Conservation (phyloP, 2,113 vertebrate genomes). For the Eretmochelys imbricata region DNA sequence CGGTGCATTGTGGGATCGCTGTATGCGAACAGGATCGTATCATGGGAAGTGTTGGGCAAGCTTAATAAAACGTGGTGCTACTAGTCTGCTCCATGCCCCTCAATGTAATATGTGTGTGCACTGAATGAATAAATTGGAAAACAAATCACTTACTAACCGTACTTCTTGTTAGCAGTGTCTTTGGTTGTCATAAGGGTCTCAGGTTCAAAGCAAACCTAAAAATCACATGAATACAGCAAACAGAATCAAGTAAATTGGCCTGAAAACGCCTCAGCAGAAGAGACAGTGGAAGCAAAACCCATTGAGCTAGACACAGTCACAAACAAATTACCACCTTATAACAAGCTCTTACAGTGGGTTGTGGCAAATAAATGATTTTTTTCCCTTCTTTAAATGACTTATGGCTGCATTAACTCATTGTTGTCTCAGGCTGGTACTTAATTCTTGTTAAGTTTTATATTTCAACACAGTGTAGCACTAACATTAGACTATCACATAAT, state of each 20-base stretch:
- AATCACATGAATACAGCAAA: slow-evolving; percentile 5
- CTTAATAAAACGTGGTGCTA: not conserved
- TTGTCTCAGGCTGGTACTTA: not conserved
- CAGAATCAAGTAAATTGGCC: not conserved
- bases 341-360: rapidly evolving
- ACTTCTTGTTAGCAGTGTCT: not conserved
- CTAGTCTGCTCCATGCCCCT: not conserved
- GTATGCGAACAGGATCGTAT: not conserved
- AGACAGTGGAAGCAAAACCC: not conserved
- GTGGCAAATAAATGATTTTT: not conserved
- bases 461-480: not conserved
- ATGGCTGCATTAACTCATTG: not conserved
- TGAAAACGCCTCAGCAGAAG: not conserved
- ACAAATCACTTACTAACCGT: not conserved
- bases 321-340: not conserved
- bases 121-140: not conserved
- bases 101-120: not conserved
- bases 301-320: not conserved
- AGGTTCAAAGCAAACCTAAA: not conserved
- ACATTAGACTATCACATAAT: not conserved
- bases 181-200: not conserved
- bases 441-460: rapidly evolving
- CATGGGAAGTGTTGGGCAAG: not conserved
- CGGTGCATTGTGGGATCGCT: rapidly evolving
- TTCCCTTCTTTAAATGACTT: too few relatives aligned